Conservation (phyloP, 2,888 invertebrate species). For the Lepas anatifera region DNA sequence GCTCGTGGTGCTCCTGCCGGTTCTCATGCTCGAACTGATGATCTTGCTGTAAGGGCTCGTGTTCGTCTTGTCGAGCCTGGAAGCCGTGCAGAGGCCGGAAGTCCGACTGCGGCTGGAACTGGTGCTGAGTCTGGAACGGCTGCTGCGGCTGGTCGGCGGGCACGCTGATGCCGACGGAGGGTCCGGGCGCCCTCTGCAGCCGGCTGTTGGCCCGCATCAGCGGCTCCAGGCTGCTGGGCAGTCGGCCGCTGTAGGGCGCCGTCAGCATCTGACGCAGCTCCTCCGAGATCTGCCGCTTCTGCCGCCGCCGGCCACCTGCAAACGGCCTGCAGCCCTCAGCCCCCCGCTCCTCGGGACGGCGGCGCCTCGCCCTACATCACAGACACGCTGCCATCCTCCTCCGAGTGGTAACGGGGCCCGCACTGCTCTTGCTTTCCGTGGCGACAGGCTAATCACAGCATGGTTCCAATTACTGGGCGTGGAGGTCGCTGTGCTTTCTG, state of each 20-base stretch:
- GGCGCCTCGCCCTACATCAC: no score
- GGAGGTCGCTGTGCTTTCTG: no score
- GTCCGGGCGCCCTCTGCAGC: not conserved
- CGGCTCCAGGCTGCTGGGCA: not conserved
- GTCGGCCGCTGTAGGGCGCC: not conserved
- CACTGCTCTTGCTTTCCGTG: no score
- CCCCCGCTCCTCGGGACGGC: no score
- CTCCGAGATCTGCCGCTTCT: not conserved
- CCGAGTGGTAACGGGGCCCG: no score
- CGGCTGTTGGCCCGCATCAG: not conserved
- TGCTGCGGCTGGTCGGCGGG: not conserved
- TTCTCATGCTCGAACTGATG: not conserved
- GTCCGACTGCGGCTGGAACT: not conserved
- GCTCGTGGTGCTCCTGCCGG: not conserved
- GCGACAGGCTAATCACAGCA: no score
- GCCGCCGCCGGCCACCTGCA: not conserved
- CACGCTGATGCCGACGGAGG: not conserved
- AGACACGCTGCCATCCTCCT: no score
- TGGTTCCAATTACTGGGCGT: no score
- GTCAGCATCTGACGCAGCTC: slow-evolving; percentile 1
- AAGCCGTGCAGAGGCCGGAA: not conserved
- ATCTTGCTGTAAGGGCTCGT: no score
- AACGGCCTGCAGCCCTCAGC: not conserved
- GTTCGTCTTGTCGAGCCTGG: no score
- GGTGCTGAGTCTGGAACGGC: not conserved